Evolutionary conservation across 2,888 invertebrate genomes (phyloP).

Genomic region (Orchestes rusci): DNA sequence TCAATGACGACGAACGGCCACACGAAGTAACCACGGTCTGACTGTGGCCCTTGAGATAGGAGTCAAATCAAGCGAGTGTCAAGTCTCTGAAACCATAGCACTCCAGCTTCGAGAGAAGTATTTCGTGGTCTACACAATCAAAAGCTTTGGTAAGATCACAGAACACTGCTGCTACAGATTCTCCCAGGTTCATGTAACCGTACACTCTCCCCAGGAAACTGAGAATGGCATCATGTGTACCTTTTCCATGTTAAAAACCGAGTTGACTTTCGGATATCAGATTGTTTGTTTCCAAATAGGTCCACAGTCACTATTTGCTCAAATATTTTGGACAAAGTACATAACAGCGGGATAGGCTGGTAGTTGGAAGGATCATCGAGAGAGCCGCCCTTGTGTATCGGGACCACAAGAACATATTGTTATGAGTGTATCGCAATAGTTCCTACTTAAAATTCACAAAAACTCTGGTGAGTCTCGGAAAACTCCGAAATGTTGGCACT

Average conservation of each 20-base stretch:
- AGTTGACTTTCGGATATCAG: not conserved
- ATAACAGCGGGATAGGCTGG: not conserved
- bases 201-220: not conserved
- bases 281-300: not conserved
- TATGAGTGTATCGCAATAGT: too few species aligned
- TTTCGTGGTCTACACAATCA: not conserved
- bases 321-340: not conserved
- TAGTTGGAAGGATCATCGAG: not conserved
- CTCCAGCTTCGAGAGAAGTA: not conserved
- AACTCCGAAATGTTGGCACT: too few species aligned
- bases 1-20: not conserved
- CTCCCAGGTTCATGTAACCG: not conserved
- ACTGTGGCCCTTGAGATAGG: not conserved
- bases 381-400: not conserved
- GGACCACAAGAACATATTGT: too few species aligned
- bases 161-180: not conserved
- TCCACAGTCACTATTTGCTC: not conserved
- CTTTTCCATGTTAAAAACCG: not conserved
- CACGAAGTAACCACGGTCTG: not conserved
- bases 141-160: not conserved
- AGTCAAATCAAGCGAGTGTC: not conserved
- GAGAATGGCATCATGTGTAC: not conserved
- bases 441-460: too few species aligned
- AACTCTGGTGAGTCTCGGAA: too few species aligned
- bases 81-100: not conserved